Base-by-base conservation (phyloP, 2,888 invertebrate species). In the Trissolcus japonicus region DNA sequence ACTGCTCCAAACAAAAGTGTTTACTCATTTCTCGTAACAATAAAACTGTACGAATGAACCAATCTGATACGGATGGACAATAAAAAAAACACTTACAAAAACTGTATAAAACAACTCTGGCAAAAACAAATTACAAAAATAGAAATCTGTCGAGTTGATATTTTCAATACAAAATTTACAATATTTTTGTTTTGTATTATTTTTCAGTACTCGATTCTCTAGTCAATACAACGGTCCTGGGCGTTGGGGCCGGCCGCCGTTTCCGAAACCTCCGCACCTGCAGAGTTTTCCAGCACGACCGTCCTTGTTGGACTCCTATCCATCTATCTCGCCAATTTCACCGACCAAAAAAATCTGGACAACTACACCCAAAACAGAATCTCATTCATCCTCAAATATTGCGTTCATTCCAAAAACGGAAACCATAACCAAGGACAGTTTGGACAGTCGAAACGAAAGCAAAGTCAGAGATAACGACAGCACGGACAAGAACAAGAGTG, bases 301-400 rank as follows among this genome's bases (percentile, higher is more conserved):
- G 40, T 84, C 83, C 61, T 56, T 75, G 9, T 56, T 78, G 6
- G 11, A 35, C 11, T 11, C 35, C 1, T 35, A 35, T 35, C 35
- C 35, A 35, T 35, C 35, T 9, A 35, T 35, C 35, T 56, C 73
- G n/a, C 66, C 74, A 41, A 48, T 74, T 16, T 78, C 76, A 78
- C 72, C 82, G 1, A 21, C 68, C 0, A 82, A 73, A 19, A 79
- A 78, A 54, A 84, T 82, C 78, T 86, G 86, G 81, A 87, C 85
- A 41, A 89, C 86, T 3, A 85, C 80, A 72, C 71, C 87, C 6
- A 82, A 86, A 66, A 83, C 85, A 6, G 83, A 83, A 79, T 61
- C 79, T 2, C 69, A 57, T 1, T 21, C 41, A 6, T 56, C 62
- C 66, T 63, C 35, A 29, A 56, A 57, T 14, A 61, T 57, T 46